A percentile compares a stretch with the other conserved stretches of the same genome.
Evolutionary conservation across 2,113 vertebrate species (phyloP).

Genomic region (Paradoxurus hermaphroditus): DNA sequence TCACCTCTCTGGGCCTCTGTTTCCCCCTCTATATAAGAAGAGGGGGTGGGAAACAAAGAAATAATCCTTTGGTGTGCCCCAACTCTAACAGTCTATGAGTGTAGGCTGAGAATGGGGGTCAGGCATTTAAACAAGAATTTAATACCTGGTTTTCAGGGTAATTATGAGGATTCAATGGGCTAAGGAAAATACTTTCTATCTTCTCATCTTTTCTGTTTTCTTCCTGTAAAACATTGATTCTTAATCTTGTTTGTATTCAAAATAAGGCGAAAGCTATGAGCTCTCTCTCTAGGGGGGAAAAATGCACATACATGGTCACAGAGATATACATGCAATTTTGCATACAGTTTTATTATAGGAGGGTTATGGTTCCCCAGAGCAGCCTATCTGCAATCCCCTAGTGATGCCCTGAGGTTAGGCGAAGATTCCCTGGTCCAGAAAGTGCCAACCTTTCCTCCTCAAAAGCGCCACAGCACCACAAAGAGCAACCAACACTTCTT

Average conservation of each 20-base stretch:
- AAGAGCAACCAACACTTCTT: background rate
- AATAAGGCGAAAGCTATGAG: background rate
- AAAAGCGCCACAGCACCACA: background rate
- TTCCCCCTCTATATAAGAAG: background rate
- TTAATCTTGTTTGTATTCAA: background rate
- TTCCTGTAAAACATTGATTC: background rate
- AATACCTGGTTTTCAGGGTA: background rate
- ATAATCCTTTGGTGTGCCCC: background rate
- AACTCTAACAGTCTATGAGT: background rate
- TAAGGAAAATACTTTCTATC: background rate
- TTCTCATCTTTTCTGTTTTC: background rate
- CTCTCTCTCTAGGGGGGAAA: background rate
- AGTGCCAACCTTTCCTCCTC: background rate
- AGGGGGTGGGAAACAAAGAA: background rate
- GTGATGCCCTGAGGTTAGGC: background rate
- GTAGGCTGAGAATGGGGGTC: background rate
- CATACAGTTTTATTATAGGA: background rate
- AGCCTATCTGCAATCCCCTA: background rate
- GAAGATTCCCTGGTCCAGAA: background rate
- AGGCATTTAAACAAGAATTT: background rate
- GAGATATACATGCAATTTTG: background rate
- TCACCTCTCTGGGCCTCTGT: background rate
- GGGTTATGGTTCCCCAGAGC: background rate
- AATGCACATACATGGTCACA: background rate
- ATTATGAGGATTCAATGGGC: background rate